phyloP scores from a whole-genome alignment of 1,140 invertebrate species.

The Bradysia coprophila region DNA sequence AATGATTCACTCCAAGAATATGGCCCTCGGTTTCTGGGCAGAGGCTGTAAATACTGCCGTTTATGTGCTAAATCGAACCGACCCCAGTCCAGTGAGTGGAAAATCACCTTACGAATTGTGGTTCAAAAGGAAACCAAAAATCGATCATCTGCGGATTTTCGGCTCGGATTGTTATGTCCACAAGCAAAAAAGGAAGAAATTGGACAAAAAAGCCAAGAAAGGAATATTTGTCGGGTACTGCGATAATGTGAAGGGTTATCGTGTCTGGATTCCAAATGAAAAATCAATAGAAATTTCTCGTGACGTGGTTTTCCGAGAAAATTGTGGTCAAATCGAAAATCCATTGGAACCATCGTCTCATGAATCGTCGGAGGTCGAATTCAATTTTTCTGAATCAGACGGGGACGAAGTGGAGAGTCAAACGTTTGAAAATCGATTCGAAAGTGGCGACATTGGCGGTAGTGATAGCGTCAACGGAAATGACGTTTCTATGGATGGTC shows the following conservation, averaged over 20 bases:
- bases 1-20: background rate
- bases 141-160: background rate
- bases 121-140: background rate
- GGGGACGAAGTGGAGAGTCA: too few relatives aligned
- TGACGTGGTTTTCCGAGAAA: background rate
- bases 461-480: too few relatives aligned
- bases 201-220: background rate
- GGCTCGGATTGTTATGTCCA: background rate
- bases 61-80: conserved; percentile 4
- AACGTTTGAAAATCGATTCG: too few relatives aligned
- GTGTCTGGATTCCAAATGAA: background rate
- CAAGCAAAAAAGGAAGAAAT: background rate
- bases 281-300: background rate
- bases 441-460: too few relatives aligned
- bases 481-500: too few relatives aligned
- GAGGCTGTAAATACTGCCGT: background rate
- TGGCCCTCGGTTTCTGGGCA: background rate
- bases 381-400: too few relatives aligned
- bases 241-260: conserved; percentile 12
- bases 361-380: too few relatives aligned
- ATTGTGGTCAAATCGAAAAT: too few relatives aligned
- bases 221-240: background rate
- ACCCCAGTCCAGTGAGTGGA: conserved; percentile 6
- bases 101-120: background rate
- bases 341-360: too few relatives aligned